A percentile compares a stretch with the other conserved stretches of the same genome.
These are phyloP conservation scores for Diplolepis rosae DNA, from an alignment of 2,888 invertebrate genomes.

Conservation along the genomic window DNA sequence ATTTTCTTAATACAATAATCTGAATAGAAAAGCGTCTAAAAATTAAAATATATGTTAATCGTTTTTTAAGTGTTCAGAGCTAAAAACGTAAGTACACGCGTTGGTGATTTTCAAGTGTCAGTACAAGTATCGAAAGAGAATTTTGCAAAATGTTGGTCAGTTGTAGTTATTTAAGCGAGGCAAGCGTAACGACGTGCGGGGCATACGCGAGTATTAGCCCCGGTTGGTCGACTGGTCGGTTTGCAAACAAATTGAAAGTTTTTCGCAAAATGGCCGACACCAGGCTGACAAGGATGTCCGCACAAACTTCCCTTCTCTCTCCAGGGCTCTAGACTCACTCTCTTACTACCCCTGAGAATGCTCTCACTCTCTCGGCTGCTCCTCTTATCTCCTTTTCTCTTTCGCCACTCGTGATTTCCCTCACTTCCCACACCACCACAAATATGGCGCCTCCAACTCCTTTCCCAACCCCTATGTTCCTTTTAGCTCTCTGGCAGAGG, in stretches of 20 bases:
- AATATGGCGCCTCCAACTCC: conserved; percentile 73
- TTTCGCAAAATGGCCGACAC: conserved; percentile 74
- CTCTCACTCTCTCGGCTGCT: conserved; percentile 42
- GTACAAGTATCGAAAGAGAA: conserved; percentile 30
- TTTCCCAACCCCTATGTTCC: conserved; percentile 64
- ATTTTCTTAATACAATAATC: no score
- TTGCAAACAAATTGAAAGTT: conserved; percentile 70
- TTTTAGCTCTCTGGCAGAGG: conserved; percentile 26
- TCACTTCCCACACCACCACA: conserved; percentile 71
- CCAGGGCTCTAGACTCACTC: conserved; percentile 38
- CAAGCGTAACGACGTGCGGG: conserved; percentile 59
- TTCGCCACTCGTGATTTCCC: conserved; percentile 72
- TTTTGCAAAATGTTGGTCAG: conserved; percentile 44
- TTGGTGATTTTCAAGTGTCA: not conserved
- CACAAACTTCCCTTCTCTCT: conserved; percentile 61
- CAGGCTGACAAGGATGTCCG: conserved; percentile 71
- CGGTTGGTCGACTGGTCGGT: conserved; percentile 59
- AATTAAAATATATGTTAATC: no score
- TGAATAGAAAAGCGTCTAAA: no score
- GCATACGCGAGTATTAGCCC: conserved; percentile 70
- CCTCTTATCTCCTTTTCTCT: conserved; percentile 51
- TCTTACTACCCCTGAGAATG: conserved; percentile 34
- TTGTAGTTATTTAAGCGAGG: conserved; percentile 44
- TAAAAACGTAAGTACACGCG: no score
- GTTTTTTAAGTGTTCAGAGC: no score